These are phyloP conservation scores for Ibycter americanus DNA, from an alignment of 2,797 vertebrate species.

Conservation along the genomic window DNA sequence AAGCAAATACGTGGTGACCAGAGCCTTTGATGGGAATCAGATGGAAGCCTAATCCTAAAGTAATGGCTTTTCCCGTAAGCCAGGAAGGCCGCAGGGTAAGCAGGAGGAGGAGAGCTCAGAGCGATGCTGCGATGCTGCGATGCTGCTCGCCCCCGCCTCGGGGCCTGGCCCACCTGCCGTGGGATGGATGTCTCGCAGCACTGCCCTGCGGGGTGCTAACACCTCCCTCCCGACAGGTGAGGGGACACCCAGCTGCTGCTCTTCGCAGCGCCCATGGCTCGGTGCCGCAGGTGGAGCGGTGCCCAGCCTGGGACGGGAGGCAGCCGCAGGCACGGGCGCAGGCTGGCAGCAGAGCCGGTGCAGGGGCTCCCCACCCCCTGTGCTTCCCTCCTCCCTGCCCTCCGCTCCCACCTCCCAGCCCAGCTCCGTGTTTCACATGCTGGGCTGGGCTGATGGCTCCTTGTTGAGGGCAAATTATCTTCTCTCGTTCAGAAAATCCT, in stretches of 20 bases:
- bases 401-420: not conserved
- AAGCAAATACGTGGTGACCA: slow-evolving; percentile 69
- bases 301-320: rapidly evolving
- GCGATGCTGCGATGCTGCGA: not conserved
- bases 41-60: slow-evolving; percentile 65
- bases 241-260: rapidly evolving
- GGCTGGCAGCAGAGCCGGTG: rapidly evolving
- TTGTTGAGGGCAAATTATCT: not conserved
- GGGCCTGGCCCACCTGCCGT: not conserved
- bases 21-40: slow-evolving; percentile 68
- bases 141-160: rapidly evolving
- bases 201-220: not conserved
- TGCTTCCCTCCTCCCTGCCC: not conserved
- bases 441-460: not conserved
- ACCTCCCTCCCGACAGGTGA: not conserved
- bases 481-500: not conserved
- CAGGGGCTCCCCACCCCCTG: rapidly evolving
- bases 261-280: rapidly evolving
- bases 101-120: not conserved
- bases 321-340: too few relatives aligned
- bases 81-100: not conserved
- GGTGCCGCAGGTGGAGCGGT: rapidly evolving
- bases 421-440: too few relatives aligned
- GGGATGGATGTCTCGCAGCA: not conserved
- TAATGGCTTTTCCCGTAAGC: slow-evolving; percentile 40